Evolutionary conservation across 2,113 vertebrate genomes (phyloP).

Genomic region (Phrynocephalus versicolor): DNA sequence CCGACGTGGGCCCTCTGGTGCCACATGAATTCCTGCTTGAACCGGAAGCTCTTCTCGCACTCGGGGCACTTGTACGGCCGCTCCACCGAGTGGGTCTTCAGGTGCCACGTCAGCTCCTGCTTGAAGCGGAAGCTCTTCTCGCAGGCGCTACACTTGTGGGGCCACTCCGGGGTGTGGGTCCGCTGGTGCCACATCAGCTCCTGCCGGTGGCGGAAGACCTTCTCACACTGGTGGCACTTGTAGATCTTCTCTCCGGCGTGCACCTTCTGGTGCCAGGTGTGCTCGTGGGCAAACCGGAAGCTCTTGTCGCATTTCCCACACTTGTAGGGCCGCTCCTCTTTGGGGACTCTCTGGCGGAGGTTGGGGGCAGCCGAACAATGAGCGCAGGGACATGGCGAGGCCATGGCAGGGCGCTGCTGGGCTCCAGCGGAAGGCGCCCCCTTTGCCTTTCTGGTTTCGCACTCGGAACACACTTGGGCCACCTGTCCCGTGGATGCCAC

Average conservation of each 20-base stretch:
- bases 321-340: slow-evolving; percentile 28
- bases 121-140: slow-evolving; percentile 35
- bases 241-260: slow-evolving; percentile 28
- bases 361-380: neutral
- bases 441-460: neutral
- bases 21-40: slow-evolving; percentile 70
- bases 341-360: neutral
- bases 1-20: slow-evolving; percentile 71
- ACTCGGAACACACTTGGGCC: neutral
- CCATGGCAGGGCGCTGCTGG: neutral
- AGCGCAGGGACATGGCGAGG: neutral
- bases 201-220: slow-evolving; percentile 32
- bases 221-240: slow-evolving; percentile 3
- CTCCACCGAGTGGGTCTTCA: slow-evolving; percentile 67
- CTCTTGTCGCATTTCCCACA: slow-evolving; percentile 30
- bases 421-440: neutral
- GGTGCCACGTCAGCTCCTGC: slow-evolving; percentile 46
- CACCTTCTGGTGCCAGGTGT: slow-evolving; percentile 28
- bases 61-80: slow-evolving; percentile 66
- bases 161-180: slow-evolving; percentile 5
- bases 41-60: slow-evolving; percentile 72
- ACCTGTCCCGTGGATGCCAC: neutral
- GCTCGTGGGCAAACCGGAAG: slow-evolving; percentile 14
- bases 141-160: slow-evolving; percentile 46
- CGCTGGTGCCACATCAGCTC: slow-evolving; percentile 29